Base-by-base conservation (phyloP, 2,113 vertebrate species). In the Melanerpes formicivorus region DNA sequence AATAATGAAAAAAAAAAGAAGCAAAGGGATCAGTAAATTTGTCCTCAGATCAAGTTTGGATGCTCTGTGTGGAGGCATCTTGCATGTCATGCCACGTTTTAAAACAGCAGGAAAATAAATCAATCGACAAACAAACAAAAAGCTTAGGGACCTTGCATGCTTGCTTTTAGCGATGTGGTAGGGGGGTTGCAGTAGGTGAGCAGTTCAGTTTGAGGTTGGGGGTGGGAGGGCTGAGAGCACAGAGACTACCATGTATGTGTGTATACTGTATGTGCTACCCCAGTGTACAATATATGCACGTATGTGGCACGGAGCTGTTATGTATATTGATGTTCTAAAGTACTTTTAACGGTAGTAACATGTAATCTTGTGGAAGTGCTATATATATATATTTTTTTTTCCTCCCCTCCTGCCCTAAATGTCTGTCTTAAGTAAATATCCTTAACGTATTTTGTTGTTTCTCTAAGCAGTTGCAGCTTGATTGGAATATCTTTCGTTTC, bases 381-480 rank as follows among this genome's bases (percentile, higher is more conserved):
- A 84, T 97, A 95, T 96, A 40, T 40, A 37, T 37, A n/a, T n/a
- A n/a, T 95, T 87, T 83, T 82, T 52, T 48, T 48, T 48, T 48
- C 9, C 18, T 48, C 8, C 18, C 46, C 46, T 52, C 48, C 96
- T 97, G 95, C 94, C 89, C 88, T 95, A 93, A 90, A 87, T 97
- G 95, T 96, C 90, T 92, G 97, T 96, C 93, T 95, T 91, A 94
- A 97, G 89, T 95, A 97, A 97, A 97, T 97, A 95, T 96, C 74
- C 96, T 96, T 97, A 98, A 97, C 94, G 27, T 96, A 97, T 97
- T 87, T 44, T 97, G 93, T 98, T 96, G 91, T 98, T 97, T 97
- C 96, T 97, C 96, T 97, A 95, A 97, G 96, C 97, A 98, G 97
- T 97, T 97, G 96, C 97, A 97, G 95, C 96, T 95, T 97, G 95